Conservation (phyloP, 2,888 invertebrate species). For the Pachydiplax longipennis region DNA sequence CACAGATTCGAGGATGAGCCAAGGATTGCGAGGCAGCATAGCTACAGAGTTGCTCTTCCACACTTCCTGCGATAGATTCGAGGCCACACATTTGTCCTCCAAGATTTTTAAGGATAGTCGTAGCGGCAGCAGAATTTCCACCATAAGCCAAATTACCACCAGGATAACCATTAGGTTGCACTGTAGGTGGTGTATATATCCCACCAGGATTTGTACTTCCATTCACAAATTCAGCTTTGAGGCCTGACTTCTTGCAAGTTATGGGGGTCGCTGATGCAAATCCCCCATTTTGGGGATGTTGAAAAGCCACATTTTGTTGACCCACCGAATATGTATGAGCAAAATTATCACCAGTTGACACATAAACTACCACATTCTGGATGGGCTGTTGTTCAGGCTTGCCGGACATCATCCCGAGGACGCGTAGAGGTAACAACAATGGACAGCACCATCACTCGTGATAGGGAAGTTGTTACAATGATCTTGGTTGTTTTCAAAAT, state of each 20-base stretch:
- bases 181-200: conserved; percentile 55
- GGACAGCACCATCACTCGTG: conserved; percentile 74
- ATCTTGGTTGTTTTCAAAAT: conserved; percentile 2
- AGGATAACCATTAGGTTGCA: conserved; percentile 49
- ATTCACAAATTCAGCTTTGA: conserved; percentile 44
- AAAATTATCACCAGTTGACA: conserved; percentile 65
- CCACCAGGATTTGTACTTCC: conserved; percentile 60
- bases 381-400: conserved; percentile 75
- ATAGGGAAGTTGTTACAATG: conserved; percentile 14
- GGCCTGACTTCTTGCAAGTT: conserved; percentile 28
- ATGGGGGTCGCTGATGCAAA: conserved; percentile 42
- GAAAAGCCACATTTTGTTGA: conserved; percentile 59
- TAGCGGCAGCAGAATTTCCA: neutral
- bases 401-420: conserved; percentile 73
- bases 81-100: conserved; percentile 24
- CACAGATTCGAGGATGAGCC: neutral
- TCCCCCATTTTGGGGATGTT: conserved; percentile 41
- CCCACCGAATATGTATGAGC: conserved; percentile 61
- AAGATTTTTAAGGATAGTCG: conserved; percentile 9
- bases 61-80: neutral
- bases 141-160: conserved; percentile 37
- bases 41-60: neutral
- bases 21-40: neutral
- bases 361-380: conserved; percentile 67
- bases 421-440: conserved; percentile 53